These are phyloP conservation scores for Enteromius anoplus DNA, from an alignment of 2,797 vertebrate genomes.

Conservation along the genomic window DNA sequence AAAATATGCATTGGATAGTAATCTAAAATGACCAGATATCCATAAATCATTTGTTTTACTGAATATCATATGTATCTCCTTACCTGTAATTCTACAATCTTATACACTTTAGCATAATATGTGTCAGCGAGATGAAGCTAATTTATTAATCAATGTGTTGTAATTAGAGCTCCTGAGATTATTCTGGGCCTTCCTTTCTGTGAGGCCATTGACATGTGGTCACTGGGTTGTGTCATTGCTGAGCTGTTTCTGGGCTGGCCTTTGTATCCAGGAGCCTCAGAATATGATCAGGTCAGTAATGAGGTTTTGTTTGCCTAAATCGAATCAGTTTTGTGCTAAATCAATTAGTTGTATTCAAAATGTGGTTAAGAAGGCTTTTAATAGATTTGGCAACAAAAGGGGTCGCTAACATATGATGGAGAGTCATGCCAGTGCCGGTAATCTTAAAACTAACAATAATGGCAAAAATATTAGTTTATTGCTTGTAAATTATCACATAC, in stretches of 20 bases:
- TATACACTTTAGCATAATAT: background rate
- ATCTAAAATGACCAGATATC: background rate
- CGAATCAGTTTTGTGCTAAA: background rate
- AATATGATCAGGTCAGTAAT: constrained; percentile 93
- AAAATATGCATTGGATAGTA: background rate
- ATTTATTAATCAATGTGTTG: background rate
- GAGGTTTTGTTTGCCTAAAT: background rate
- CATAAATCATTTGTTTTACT: background rate
- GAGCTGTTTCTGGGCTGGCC: constrained; percentile 98
- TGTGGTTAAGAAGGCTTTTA: background rate
- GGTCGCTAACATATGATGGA: background rate
- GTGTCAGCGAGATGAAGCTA: background rate
- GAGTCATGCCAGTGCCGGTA: background rate
- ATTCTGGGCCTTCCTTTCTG: constrained; percentile 96
- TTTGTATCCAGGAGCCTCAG: constrained; percentile 95
- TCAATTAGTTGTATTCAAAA: background rate
- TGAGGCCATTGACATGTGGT: constrained; percentile 99
- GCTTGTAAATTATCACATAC: background rate
- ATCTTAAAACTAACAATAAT: background rate
- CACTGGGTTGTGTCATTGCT: constrained; percentile 95
- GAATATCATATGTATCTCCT: background rate
- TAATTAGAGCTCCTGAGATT: constrained; percentile 93
- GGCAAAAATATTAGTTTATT: background rate
- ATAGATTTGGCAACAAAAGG: background rate
- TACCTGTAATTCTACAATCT: background rate